These are phyloP conservation scores for Andrena minutula DNA, from an alignment of 2,888 invertebrate genomes.

Conservation along the genomic window DNA sequence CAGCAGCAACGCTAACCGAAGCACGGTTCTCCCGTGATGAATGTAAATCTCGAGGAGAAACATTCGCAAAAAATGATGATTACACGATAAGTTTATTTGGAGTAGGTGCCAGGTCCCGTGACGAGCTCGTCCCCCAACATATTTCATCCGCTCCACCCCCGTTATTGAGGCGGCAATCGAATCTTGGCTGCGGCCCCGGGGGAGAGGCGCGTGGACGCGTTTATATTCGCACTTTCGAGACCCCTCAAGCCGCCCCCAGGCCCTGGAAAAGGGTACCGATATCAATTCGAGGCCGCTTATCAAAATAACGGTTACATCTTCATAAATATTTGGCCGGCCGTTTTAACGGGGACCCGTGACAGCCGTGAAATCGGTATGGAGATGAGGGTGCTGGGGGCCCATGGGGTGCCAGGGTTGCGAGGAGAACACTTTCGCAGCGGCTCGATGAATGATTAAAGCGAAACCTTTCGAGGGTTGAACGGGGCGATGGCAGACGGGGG, in stretches of 20 bases:
- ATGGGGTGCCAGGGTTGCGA: conserved; percentile 46
- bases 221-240: conserved; percentile 82
- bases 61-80: conserved; percentile 36
- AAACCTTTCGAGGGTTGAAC: conserved; percentile 45
- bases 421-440: conserved; percentile 24
- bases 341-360: conserved; percentile 75
- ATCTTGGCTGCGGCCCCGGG: conserved; percentile 76
- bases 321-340: conserved; percentile 83
- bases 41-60: conserved; percentile 16
- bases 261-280: conserved; percentile 63
- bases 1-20: not conserved
- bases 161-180: conserved; percentile 81
- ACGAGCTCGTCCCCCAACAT: conserved; percentile 49
- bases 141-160: conserved; percentile 68
- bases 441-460: conserved; percentile 41
- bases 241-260: conserved; percentile 61
- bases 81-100: conserved; percentile 68
- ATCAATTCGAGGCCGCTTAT: conserved; percentile 82
- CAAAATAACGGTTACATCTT: conserved; percentile 85
- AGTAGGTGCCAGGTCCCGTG: conserved; percentile 46
- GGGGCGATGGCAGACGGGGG: not conserved
- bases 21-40: not conserved
- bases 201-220: conserved; percentile 80
- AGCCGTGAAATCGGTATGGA: conserved; percentile 83
- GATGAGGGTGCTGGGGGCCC: conserved; percentile 71